A percentile compares a stretch with the other conserved stretches of the same genome.
Evolutionary conservation across 2,113 vertebrate genomes (phyloP).

Genomic region (Thymallus thymallus): DNA sequence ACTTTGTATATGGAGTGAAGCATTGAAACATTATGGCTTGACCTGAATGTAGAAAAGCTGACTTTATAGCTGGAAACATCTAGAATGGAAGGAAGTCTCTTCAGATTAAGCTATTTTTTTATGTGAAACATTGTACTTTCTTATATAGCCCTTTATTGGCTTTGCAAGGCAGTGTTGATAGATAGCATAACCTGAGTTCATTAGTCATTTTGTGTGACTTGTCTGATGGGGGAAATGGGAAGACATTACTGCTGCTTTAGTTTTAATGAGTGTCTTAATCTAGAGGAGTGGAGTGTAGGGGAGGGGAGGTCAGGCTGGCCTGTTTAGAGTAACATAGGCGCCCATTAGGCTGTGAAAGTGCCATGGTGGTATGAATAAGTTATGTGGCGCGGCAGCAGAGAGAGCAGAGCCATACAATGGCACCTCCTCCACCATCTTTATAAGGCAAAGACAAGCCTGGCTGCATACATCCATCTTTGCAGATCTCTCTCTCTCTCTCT

Average conservation of each 20-base stretch:
- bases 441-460: no score
- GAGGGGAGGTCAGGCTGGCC: background rate
- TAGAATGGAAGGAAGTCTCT: no score
- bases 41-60: background rate
- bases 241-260: conserved; percentile 14
- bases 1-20: no score
- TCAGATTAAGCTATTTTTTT: no score
- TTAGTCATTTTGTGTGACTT: background rate
- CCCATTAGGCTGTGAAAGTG: conserved; percentile 22
- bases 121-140: no score
- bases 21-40: background rate
- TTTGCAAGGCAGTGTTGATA: no score
- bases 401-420: no score
- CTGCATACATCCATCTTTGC: no score
- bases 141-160: no score
- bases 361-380: conserved; percentile 17
- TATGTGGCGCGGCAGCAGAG: conserved; percentile 5
- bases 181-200: no score
- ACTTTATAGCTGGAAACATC: background rate
- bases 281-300: background rate
- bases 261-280: conserved; percentile 22
- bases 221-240: conserved; percentile 14
- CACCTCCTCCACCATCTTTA: no score
- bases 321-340: conserved; percentile 26
- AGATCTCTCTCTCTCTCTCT: no score